phyloP scores from a whole-genome alignment of 2,113 vertebrate genomes.

The Sterrhoptilus dennistouni region DNA sequence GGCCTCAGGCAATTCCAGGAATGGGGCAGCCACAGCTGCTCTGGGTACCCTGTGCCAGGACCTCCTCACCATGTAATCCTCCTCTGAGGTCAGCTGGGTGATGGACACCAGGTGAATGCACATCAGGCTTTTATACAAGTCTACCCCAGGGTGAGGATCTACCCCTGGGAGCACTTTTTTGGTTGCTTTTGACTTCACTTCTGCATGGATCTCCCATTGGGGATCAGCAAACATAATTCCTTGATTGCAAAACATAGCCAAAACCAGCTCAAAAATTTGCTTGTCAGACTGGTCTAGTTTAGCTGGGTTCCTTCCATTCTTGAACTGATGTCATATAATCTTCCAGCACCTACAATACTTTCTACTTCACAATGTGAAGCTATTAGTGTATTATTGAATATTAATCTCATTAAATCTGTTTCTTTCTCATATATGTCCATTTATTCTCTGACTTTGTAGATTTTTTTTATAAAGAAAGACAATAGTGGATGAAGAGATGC shows the following conservation, averaged over 20 bases:
- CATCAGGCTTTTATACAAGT: background rate
- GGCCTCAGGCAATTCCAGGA: background rate
- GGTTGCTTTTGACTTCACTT: background rate
- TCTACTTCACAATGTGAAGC: background rate
- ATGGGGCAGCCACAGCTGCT: background rate
- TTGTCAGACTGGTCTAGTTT: background rate
- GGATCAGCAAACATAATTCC: background rate
- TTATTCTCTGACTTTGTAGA: background rate
- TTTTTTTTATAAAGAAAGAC: background rate
- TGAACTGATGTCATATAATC: background rate
- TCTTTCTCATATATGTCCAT: background rate
- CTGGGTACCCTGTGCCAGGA: background rate
- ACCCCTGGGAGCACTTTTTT: background rate
- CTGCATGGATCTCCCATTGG: background rate
- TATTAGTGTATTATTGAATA: background rate
- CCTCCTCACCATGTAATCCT: background rate
- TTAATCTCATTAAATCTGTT: background rate
- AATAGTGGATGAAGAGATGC: background rate
- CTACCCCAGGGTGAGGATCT: background rate
- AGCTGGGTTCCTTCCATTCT: background rate
- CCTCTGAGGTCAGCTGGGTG: background rate
- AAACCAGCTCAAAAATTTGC: background rate
- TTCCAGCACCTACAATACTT: constrained; percentile 10
- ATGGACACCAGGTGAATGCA: background rate
- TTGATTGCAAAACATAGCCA: background rate